phyloP scores from a whole-genome alignment of 2,888 invertebrate species.

The Cheilosia scutellata region DNA sequence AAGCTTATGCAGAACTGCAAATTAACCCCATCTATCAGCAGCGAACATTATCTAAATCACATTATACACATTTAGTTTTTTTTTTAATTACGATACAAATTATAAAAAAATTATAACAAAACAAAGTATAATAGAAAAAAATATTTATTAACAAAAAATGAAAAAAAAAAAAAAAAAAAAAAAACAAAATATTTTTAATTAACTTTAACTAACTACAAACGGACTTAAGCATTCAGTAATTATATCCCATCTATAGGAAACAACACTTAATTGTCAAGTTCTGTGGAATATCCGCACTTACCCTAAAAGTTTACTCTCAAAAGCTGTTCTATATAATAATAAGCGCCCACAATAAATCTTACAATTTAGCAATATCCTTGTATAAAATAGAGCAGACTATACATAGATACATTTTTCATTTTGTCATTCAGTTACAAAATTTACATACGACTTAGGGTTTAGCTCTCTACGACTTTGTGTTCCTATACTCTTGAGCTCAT shows the following conservation, averaged over 20 bases:
- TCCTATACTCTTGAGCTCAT: conserved; percentile 56
- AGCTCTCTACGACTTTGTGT: conserved; percentile 22
- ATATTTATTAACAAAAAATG: no score
- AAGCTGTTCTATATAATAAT: conserved; percentile 33
- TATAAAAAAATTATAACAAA: no score
- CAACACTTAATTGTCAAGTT: conserved; percentile 29
- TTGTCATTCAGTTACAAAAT: conserved; percentile 53
- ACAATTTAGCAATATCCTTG: conserved; percentile 33
- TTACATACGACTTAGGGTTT: conserved; percentile 32
- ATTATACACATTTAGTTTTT: no score
- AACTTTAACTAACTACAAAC: conserved; percentile 38
- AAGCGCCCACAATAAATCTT: conserved; percentile 41
- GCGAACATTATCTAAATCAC: no score
- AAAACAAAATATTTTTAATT: neutral
- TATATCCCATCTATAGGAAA: conserved; percentile 25
- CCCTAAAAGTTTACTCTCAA: conserved; percentile 49
- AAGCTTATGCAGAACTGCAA: no score
- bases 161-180: no score
- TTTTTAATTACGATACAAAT: no score
- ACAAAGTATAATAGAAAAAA: no score
- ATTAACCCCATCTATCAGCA: no score
- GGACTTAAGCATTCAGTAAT: conserved; percentile 19
- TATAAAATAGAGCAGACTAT: conserved; percentile 74
- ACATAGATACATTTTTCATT: conserved; percentile 53
- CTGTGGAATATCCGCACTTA: conserved; percentile 33